Percentiles rank a stretch among this genome's conserved stretches.
These are phyloP conservation scores for Gastrophryne carolinensis DNA, from an alignment of 2,797 vertebrate species.

Conservation along the genomic window DNA sequence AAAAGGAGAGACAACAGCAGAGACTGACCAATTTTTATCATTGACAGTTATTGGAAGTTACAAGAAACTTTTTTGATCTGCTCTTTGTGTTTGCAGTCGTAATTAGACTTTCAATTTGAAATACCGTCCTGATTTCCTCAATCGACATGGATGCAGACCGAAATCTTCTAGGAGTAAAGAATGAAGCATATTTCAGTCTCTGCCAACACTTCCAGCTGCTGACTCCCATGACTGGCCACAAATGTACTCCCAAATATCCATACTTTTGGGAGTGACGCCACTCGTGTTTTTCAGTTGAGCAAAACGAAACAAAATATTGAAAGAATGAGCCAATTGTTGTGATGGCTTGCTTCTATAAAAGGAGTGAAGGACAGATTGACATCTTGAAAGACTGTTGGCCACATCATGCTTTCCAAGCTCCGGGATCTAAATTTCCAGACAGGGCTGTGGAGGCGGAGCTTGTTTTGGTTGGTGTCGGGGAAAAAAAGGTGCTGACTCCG, in stretches of 20 bases:
- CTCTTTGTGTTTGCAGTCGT: neutral
- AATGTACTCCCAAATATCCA: conserved; percentile 28
- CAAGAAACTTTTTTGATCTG: neutral
- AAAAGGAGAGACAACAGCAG: neutral
- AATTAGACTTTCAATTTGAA: neutral
- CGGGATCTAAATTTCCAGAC: no score
- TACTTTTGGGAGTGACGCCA: conserved; percentile 14
- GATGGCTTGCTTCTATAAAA: conserved; percentile 2
- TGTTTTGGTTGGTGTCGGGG: no score
- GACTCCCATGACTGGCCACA: conserved; percentile 39
- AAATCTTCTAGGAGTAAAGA: neutral
- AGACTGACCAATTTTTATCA: no score
- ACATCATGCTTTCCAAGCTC: neutral
- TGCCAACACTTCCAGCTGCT: conserved; percentile 44
- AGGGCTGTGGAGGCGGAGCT: no score
- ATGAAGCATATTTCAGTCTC: neutral
- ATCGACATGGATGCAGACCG: neutral
- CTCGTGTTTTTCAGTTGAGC: conserved; percentile 19
- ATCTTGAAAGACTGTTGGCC: neutral
- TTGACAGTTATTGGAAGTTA: neutral
- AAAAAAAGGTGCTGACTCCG: no score
- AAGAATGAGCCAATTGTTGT: neutral
- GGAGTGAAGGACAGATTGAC: neutral
- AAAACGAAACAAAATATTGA: conserved; percentile 10
- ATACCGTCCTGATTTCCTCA: neutral